Base-by-base conservation (phyloP, 2,888 invertebrate species). In the Pediacus dermestoides region DNA sequence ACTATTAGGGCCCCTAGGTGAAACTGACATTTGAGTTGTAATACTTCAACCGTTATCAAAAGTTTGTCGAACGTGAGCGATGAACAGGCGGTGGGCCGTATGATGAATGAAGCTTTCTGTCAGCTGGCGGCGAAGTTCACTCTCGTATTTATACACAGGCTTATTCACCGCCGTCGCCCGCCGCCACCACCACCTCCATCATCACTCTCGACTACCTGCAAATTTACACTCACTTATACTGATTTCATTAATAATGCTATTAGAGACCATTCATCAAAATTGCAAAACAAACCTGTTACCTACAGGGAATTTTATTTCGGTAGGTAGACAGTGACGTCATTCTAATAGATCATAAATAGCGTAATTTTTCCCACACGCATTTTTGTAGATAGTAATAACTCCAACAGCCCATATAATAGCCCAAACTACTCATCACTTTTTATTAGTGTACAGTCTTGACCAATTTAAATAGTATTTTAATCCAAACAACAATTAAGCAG, bases 1-100 rank as follows among this genome's bases (percentile, higher is more conserved):
- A 44, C 42, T 48, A 50, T 52, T 48, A 48, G 40, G 25, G 30
- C 30, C 50, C 50, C 46, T 50, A 61, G 62, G 60, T 62, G 60
- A 58, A 60, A 52, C 59, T 60, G 61, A 61, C 63, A 56, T 60
- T 58, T 55, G 57, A 56, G 59, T 60, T 60, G 60, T 60, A 62
- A 63, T 63, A 63, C 61, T 63, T 63, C 61, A 62, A 63, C 60
- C 61, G 60, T 63, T 63, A 63, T 63, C 62, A 61, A 60, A 61
- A 64, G 60, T 64, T 63, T 62, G 62, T 63, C 63, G 61, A 63
- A 61, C 58, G 59, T 61, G 60, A 57, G 51, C 53, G 58, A 59
- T 57, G 59, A 59, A 53, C 53, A 48, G 46, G 49, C 55, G 52
- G 40, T 44, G 50, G 46, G 50, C 50, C 52, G 54, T 52, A 48